Base-by-base conservation (phyloP, 2,797 vertebrate species). In the Lagorchestes hirsutus region DNA sequence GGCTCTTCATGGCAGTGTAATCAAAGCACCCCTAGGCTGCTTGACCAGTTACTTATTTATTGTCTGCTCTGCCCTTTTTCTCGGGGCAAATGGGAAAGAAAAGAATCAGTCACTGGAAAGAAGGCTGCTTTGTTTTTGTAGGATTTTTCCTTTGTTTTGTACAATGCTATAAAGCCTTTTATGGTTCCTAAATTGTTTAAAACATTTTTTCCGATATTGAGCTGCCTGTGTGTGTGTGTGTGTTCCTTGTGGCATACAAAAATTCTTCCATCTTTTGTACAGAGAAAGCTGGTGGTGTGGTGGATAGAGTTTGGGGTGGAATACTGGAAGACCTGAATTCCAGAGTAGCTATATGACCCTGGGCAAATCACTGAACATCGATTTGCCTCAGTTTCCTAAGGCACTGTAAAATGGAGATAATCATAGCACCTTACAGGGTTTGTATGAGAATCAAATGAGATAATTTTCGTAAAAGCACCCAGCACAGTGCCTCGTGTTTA, bases 41-140 rank as follows among this genome's bases (percentile, higher is more conserved):
- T 97, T 97, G 97, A 95, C 97, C 96, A 97, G 96, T 98, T 96
- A 96, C 94, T 96, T 93, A 87, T 95, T 96, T 94, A 82, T 95
- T 97, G 95, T 97, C 94, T 95, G 87, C 94, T 54, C 96, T 97
- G 90, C 59, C 28, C 14, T 97, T 97, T 98, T 94, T 93, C 95
- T 93, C 94, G 55, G 97, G 96, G 96, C 97, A 95, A 93, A 62
- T 59, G 62, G 28, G 92, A 55, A 93, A 91, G 97, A 62, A 59
- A 95, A 97, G 95, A 94, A 82, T 93, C 96, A 94, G 91, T 95
- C 52, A 92, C 92, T 93, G 54, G 93, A 94, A 93, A 91, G 67
- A 52, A 94, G 62, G n/a, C 93, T 92, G 52, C 28, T 93, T 54
- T 92, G 57, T 94, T 96, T 91, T 82, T 74, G 74, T 82, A 46